Conservation (phyloP, 2,797 vertebrate species). For the Syncerus caffer region DNA sequence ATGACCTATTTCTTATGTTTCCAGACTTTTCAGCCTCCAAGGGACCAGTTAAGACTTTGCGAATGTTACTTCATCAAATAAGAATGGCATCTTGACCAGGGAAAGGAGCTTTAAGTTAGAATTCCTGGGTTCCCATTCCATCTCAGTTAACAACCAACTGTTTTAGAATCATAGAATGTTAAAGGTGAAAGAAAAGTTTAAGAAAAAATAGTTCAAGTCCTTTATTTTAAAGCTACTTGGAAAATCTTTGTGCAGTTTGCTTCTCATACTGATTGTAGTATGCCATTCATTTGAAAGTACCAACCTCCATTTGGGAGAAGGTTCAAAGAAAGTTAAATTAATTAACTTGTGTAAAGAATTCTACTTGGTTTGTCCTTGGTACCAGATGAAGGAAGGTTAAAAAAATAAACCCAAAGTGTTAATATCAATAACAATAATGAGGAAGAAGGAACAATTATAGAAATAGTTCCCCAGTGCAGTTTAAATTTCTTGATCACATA, state of each 20-base stretch:
- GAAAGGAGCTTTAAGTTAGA: slow-evolving; percentile 37
- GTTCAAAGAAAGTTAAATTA: slow-evolving; percentile 53
- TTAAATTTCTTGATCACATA: slow-evolving; percentile 57
- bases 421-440: slow-evolving; percentile 57
- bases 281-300: slow-evolving; percentile 26
- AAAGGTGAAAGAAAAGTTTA: slow-evolving; percentile 2
- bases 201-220: neutral
- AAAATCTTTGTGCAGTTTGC: slow-evolving; percentile 17
- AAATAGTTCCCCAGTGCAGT: slow-evolving; percentile 8
- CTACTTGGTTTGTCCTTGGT: slow-evolving; percentile 54
- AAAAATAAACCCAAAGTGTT: slow-evolving; percentile 54
- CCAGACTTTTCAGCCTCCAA: slow-evolving; percentile 35
- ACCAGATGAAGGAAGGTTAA: slow-evolving; percentile 48
- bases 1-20: slow-evolving; percentile 51
- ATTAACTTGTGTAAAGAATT: slow-evolving; percentile 54
- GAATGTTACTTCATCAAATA: slow-evolving; percentile 61
- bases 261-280: neutral
- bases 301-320: slow-evolving; percentile 2
- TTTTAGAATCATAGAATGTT: neutral
- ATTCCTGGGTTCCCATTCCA: slow-evolving; percentile 8
- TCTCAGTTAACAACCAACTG: neutral
- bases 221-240: slow-evolving; percentile 17
- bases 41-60: slow-evolving; percentile 57
- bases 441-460: neutral
- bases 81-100: slow-evolving; percentile 41